Percentiles rank a stretch among this genome's conserved stretches.
These are phyloP conservation scores for Gephyroberyx darwinii DNA, from an alignment of 2,797 vertebrate genomes.

Conservation along the genomic window DNA sequence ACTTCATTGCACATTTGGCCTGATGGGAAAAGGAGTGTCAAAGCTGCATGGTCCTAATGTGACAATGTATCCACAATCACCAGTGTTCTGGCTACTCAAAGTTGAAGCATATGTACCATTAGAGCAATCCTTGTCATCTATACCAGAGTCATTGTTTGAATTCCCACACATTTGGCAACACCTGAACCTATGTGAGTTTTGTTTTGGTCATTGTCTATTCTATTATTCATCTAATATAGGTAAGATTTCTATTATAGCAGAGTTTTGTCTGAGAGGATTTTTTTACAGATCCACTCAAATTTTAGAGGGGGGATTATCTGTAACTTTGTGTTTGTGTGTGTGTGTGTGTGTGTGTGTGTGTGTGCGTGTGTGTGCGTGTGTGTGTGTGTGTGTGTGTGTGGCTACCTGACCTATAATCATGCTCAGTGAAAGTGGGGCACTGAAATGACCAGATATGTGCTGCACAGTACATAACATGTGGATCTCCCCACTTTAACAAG, in stretches of 20 bases:
- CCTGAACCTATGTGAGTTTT: background rate
- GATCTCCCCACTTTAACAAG: conserved; percentile 1
- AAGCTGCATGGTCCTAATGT: background rate
- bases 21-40: background rate
- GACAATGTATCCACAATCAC: conserved; percentile 8
- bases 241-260: background rate
- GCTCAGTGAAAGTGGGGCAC: background rate
- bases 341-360: background rate
- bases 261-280: background rate
- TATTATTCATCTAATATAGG: background rate
- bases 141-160: too few species aligned
- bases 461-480: background rate
- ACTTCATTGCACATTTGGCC: conserved; percentile 6
- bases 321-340: conserved; percentile 8
- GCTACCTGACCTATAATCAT: conserved; percentile 5
- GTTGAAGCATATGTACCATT: too few species aligned
- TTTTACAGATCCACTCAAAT: conserved; percentile 2
- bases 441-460: background rate
- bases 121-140: too few species aligned
- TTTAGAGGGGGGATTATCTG: conserved; percentile 13
- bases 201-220: background rate
- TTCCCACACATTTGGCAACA: too few species aligned
- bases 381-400: conserved; percentile 7
- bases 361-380: conserved; percentile 6
- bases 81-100: too few species aligned